A percentile compares a stretch with the other conserved stretches of the same genome.
Evolutionary conservation across 2,797 vertebrate species (phyloP).

Genomic region (Tamandua tetradactyla): DNA sequence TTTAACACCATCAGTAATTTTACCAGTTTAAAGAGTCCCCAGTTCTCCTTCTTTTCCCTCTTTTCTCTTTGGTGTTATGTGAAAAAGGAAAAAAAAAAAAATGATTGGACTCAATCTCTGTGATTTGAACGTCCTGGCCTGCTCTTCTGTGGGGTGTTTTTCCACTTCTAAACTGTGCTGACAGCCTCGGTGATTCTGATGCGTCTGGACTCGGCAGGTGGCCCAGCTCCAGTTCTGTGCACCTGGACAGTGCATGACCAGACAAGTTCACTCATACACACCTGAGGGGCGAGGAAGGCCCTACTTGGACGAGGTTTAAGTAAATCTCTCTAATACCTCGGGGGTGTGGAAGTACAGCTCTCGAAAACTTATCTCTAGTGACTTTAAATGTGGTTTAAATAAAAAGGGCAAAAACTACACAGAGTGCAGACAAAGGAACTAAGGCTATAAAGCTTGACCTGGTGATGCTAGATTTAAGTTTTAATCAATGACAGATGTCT

Average conservation of each 20-base stretch:
- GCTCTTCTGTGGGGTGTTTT: background rate
- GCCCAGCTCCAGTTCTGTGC: slow-evolving; percentile 50
- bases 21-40: background rate
- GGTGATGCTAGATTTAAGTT: background rate
- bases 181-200: background rate
- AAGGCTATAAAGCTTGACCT: background rate
- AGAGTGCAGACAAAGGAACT: background rate
- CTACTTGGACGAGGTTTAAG: background rate
- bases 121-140: background rate
- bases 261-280: background rate
- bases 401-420: background rate
- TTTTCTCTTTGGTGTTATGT: background rate
- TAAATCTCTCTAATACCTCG: background rate
- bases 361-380: background rate
- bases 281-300: background rate
- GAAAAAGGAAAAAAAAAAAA: background rate
- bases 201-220: slow-evolving; percentile 61
- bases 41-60: background rate
- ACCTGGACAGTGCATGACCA: slow-evolving; percentile 48
- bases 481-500: background rate
- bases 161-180: background rate
- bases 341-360: background rate
- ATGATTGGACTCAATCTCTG: background rate
- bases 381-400: background rate
- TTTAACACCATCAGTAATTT: background rate